A percentile compares a stretch with the other conserved stretches of the same genome.
Evolutionary conservation across 2,797 vertebrate genomes (phyloP).

Genomic region (Neomorphus geoffroyi): DNA sequence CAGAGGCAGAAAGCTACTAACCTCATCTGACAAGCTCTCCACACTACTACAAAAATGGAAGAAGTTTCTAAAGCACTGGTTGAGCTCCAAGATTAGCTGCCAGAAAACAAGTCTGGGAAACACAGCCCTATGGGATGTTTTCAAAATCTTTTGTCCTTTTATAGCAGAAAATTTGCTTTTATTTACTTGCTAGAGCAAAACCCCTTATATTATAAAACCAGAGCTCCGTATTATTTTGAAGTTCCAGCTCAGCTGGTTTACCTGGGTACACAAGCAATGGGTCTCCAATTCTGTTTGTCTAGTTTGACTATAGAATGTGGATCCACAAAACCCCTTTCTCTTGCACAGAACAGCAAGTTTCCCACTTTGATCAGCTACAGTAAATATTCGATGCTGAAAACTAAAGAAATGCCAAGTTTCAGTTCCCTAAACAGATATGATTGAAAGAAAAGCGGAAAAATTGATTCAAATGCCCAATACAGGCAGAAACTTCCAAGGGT

Average conservation of each 20-base stretch:
- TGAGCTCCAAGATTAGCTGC: conserved; percentile 66
- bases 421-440: neutral
- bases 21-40: conserved; percentile 58
- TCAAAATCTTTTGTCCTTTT: conserved; percentile 89
- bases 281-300: neutral
- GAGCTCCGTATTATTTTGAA: conserved; percentile 34
- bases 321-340: neutral
- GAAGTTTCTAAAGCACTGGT: conserved; percentile 66
- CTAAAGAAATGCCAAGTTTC: conserved; percentile 28
- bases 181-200: conserved; percentile 78
- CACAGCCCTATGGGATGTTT: conserved; percentile 70
- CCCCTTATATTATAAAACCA: conserved; percentile 57
- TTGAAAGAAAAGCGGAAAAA: neutral
- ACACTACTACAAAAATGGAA: conserved; percentile 75
- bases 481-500: neutral
- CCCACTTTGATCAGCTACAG: neutral
- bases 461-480: neutral
- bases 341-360: neutral
- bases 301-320: neutral
- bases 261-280: neutral
- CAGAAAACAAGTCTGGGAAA: conserved; percentile 75
- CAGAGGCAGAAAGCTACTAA: conserved; percentile 45
- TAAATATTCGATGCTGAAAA: neutral
- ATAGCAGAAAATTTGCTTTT: conserved; percentile 91
- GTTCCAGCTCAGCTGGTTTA: conserved; percentile 55